A percentile compares a stretch with the other conserved stretches of the same genome.
These are phyloP conservation scores for Larimichthys crocea DNA, from an alignment of 2,113 vertebrate species.

Conservation along the genomic window DNA sequence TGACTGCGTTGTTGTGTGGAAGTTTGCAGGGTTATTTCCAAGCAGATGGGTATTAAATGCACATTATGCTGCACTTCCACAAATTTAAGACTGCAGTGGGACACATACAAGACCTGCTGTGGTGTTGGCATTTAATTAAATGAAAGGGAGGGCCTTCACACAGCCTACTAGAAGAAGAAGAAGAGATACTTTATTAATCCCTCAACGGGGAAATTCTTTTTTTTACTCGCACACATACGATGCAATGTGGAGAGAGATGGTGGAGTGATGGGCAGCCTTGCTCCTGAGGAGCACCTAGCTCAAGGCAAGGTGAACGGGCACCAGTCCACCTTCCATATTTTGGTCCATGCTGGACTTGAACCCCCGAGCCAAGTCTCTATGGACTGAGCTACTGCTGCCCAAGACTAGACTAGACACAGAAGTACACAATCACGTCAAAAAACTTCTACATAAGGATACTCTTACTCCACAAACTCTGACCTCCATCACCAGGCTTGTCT, in stretches of 20 bases:
- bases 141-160: neutral
- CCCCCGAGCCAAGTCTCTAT: too few relatives aligned
- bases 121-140: neutral
- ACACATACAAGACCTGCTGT: neutral
- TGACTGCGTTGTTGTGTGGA: neutral
- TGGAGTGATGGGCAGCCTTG: too few relatives aligned
- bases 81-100: conserved; percentile 1
- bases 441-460: neutral
- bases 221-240: too few relatives aligned
- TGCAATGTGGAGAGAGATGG: too few relatives aligned
- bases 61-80: neutral
- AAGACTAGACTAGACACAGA: neutral
- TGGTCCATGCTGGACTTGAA: too few relatives aligned
- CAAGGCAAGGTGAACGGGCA: too few relatives aligned
- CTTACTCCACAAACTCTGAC: neutral
- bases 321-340: too few relatives aligned
- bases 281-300: too few relatives aligned
- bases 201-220: too few relatives aligned
- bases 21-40: neutral
- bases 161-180: neutral
- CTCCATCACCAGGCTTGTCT: neutral
- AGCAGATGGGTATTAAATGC: conserved; percentile 8
- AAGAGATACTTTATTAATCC: too few relatives aligned
- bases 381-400: too few relatives aligned
- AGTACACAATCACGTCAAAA: neutral